A percentile compares a stretch with the other conserved stretches of the same genome.
phyloP scores from a whole-genome alignment of 1,140 invertebrate species.

The Solenopsis fugax region DNA sequence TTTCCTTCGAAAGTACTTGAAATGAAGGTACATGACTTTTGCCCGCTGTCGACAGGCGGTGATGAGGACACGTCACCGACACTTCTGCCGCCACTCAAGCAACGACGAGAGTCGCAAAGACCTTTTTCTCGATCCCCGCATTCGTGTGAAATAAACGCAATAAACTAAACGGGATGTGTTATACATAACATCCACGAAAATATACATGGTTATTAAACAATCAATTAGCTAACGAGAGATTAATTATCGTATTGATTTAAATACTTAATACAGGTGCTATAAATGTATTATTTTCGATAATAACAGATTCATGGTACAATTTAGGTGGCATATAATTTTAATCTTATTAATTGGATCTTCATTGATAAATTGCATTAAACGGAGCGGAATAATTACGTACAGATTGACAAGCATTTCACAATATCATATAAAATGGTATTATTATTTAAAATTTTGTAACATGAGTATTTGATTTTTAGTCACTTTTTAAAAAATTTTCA shows the following conservation, averaged over 20 bases:
- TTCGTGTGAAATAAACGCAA: constrained; percentile 4
- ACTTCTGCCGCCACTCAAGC: background rate
- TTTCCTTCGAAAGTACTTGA: constrained; percentile 16
- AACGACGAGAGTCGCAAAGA: background rate
- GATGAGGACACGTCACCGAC: constrained; percentile 16
- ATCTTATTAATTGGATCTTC: constrained; percentile 58
- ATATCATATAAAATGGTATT: constrained; percentile 13
- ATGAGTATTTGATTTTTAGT: background rate
- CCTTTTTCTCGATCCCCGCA: background rate
- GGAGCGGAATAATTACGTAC: constrained; percentile 35
- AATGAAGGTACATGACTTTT: constrained; percentile 34
- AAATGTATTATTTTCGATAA: constrained; percentile 60
- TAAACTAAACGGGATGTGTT: background rate
- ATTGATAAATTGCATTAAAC: constrained; percentile 55
- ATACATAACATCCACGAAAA: background rate
- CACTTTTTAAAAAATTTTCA: background rate
- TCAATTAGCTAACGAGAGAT: constrained; percentile 52
- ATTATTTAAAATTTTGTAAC: constrained; percentile 16
- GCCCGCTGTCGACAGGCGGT: background rate
- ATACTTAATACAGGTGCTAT: constrained; percentile 48
- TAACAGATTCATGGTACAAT: constrained; percentile 39
- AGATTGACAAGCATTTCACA: constrained; percentile 24
- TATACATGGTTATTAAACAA: constrained; percentile 35
- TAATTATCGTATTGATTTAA: constrained; percentile 53
- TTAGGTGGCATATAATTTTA: constrained; percentile 50